phyloP scores from a whole-genome alignment of 2,888 invertebrate species.

The Invenusta paracnida region DNA sequence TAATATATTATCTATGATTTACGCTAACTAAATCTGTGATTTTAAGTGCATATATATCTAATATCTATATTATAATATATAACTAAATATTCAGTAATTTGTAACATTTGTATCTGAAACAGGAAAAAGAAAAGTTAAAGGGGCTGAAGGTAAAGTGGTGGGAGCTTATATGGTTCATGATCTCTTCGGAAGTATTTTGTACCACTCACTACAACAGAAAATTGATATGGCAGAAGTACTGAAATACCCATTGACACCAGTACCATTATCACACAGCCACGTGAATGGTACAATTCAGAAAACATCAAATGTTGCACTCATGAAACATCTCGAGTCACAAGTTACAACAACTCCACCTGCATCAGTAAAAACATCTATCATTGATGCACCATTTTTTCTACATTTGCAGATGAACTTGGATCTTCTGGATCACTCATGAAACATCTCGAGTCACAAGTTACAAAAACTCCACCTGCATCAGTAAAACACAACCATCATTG shows the following conservation, averaged over 20 bases:
- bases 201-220: conserved; percentile 16
- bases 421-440: too few relatives aligned
- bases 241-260: conserved; percentile 4
- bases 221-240: neutral
- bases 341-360: neutral
- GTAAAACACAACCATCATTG: conserved; percentile 9
- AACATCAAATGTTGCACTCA: conserved; percentile 9
- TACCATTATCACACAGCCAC: neutral
- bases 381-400: too few relatives aligned
- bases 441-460: too few relatives aligned
- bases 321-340: conserved; percentile 26
- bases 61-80: too few relatives aligned
- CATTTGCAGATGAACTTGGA: too few relatives aligned
- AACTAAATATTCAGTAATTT: too few relatives aligned
- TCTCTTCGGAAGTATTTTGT: conserved; percentile 7
- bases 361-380: too few relatives aligned
- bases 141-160: neutral
- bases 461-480: too few relatives aligned
- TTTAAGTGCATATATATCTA: too few relatives aligned
- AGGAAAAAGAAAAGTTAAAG: conserved; percentile 9
- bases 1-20: too few relatives aligned
- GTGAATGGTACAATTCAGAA: conserved; percentile 9
- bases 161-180: conserved; percentile 3
- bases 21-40: too few relatives aligned
- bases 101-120: neutral